Evolutionary conservation across 2,888 invertebrate genomes (phyloP), one percentile per base, ranked within the genome.

Genomic region (Argynnis bischoffii): DNA sequence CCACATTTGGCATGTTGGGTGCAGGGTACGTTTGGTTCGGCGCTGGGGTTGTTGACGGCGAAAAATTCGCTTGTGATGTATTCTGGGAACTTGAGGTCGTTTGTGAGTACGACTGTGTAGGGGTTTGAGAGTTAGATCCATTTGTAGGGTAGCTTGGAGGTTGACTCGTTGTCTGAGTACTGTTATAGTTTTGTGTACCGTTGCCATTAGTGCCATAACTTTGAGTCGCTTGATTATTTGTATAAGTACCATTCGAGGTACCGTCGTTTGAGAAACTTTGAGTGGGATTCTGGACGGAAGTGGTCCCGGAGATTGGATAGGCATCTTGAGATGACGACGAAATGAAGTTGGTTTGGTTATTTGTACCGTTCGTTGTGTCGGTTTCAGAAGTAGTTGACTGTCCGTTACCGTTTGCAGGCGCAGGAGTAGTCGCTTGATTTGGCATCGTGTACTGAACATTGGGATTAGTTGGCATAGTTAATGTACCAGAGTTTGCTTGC

Each of bases 301-400:
- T 78, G 0, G 77, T 76, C 2, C 78, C 80, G 0, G 87, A 70
- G 50, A 87, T 75, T 0, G 86, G 68, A 63, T 89, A 91, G 1
- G 78, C 80, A 18, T 92, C 92, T 76, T 92, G 92, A 1, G 91
- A 88, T 2, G 90, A 88, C 0, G 90, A 89, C 0, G 91, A 86
- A n/a, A 92, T 91, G 72, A 90, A 92, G 70, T 87, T 89, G 0
- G 89, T 79, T 75, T 91, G 92, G 64, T 83, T 87, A 46, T 81
- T 83, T 0, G 82, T 72, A 6, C 85, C 86, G 21, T 86, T 87
- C 1, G 80, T 69, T 3, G 78, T 74, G 3, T 92, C 92, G 5
- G 77, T 84, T 55, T 90, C 90, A 1, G 83, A 74, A 0, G 82
- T 72, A 8, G 77, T 75, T 1, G 80, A 69, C 68, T 88, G 87